Evolutionary conservation across 2,113 vertebrate species (phyloP), one percentile per base, ranked within the genome.

Genomic region (Pithys albifrons): DNA sequence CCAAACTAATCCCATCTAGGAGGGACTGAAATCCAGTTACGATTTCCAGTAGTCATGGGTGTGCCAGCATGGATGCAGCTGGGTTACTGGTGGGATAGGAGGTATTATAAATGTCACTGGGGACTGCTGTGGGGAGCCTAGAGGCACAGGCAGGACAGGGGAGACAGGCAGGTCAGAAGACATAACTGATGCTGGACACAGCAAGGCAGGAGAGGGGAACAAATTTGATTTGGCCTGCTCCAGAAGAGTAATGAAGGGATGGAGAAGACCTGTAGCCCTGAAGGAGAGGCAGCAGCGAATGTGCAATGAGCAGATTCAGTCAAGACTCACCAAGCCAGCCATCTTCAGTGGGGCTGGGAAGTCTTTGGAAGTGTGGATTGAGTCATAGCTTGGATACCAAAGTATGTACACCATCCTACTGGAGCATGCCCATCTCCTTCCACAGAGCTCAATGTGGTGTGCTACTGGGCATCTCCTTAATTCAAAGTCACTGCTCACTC

Each of bases 111-210:
- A 77, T 14, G 37, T 59, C 66, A 54, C 5, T 5, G 3, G 8
- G 20, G 12, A 27, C 55, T 57, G 54, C 58, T 59, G 9, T 11
- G 25, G 48, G 35, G 48, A 85, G 61, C 57, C 12, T 14, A 48
- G 83, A 11, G 7, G 8, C 0, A 0, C 0, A 3, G 43, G 23
- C 11, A 18, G 48, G 66, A 31, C 11, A 28, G 39, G 25, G 25
- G 10, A 66, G 51, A 52, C 9, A 28, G 41, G 49, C 33, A 55
- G 46, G 41, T n/a, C n/a, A 27, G 12, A 8, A 81, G 41, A 31
- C n/a, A 62, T 7, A 81, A 54, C 5, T 39, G 49, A 31, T 62
- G 41, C 39, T 73, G 73, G 72, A 66, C 20, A 55, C 37, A 17
- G 41, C 16, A n/a, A 70, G 65, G 45, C 48, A 52, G 31, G 25